Percentiles rank a stretch among this genome's conserved stretches.
These are phyloP conservation scores for Drepanosiphum platanoidis DNA, from an alignment of 2,888 invertebrate genomes.

Conservation along the genomic window DNA sequence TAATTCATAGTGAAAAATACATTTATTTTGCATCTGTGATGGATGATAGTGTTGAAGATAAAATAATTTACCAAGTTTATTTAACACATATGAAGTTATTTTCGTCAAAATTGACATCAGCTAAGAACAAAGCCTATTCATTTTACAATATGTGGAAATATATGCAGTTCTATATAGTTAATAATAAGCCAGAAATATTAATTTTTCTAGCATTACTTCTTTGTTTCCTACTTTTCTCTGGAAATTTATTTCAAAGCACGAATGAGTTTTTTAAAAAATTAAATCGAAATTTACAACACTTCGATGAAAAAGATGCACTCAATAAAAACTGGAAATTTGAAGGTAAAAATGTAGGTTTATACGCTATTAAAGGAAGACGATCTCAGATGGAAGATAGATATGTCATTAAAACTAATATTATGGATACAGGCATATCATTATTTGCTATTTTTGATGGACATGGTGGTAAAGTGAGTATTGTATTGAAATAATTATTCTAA, in stretches of 20 bases:
- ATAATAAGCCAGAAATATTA: constrained; percentile 83
- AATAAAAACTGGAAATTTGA: constrained; percentile 81
- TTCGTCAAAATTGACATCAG: constrained; percentile 79
- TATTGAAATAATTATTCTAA: neutral
- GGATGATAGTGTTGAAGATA: constrained; percentile 93
- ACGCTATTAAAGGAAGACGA: constrained; percentile 89
- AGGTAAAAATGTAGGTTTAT: constrained; percentile 81
- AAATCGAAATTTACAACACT: constrained; percentile 71
- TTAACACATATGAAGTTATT: constrained; percentile 86
- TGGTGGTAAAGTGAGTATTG: constrained; percentile 79
- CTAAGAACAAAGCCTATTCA: constrained; percentile 78
- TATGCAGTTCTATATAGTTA: constrained; percentile 80
- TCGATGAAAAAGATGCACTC: constrained; percentile 67
- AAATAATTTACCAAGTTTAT: constrained; percentile 87
- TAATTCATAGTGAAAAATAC: constrained; percentile 3
- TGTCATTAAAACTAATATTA: constrained; percentile 85
- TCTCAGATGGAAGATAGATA: constrained; percentile 95
- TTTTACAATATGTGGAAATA: constrained; percentile 82
- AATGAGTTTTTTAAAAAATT: constrained; percentile 62
- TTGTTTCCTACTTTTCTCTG: constrained; percentile 81
- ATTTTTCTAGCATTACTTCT: constrained; percentile 78
- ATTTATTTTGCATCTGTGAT: constrained; percentile 68
- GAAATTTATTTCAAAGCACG: constrained; percentile 82
- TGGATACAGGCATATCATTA: constrained; percentile 84
- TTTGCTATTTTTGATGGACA: constrained; percentile 96